Evolutionary conservation across 2,113 vertebrate genomes (phyloP).

Genomic region (Anseranas semipalmata): DNA sequence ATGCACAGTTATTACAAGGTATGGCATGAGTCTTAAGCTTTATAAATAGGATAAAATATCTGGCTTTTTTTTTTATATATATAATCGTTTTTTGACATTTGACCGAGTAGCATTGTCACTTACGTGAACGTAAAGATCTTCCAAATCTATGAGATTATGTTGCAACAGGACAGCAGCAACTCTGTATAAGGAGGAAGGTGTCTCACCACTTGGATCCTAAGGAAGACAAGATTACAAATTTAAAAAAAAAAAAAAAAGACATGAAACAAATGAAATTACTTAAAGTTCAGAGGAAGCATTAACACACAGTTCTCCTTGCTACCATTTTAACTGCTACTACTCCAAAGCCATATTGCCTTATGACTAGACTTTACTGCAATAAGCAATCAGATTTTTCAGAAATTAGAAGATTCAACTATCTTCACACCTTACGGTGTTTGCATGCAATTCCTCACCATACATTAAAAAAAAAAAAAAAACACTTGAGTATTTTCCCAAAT

Average conservation of each 20-base stretch:
- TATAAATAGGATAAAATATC: neutral
- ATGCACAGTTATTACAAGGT: neutral
- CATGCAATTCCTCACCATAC: neutral
- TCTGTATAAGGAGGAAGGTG: slow-evolving; percentile 94
- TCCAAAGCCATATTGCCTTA: neutral
- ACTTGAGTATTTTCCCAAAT: neutral
- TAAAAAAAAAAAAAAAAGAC: neutral
- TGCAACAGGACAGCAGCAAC: slow-evolving; percentile 96
- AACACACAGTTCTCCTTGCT: neutral
- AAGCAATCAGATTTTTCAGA: neutral
- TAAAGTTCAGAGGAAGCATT: neutral
- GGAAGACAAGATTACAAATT: slow-evolving; percentile 11
- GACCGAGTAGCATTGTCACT: slow-evolving; percentile 63
- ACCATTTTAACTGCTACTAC: neutral
- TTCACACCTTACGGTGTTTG: neutral
- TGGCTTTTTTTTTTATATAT: neutral
- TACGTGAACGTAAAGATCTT: slow-evolving; percentile 98
- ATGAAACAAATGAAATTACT: neutral
- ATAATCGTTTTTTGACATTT: neutral
- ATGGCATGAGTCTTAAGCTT: neutral
- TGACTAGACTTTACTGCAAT: neutral
- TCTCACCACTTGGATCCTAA: slow-evolving; percentile 96
- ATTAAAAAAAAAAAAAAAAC: accelerated
- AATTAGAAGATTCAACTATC: neutral
- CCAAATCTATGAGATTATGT: slow-evolving; percentile 94